phyloP scores from a whole-genome alignment of 2,888 invertebrate species.

The Andrena trimmerana region DNA sequence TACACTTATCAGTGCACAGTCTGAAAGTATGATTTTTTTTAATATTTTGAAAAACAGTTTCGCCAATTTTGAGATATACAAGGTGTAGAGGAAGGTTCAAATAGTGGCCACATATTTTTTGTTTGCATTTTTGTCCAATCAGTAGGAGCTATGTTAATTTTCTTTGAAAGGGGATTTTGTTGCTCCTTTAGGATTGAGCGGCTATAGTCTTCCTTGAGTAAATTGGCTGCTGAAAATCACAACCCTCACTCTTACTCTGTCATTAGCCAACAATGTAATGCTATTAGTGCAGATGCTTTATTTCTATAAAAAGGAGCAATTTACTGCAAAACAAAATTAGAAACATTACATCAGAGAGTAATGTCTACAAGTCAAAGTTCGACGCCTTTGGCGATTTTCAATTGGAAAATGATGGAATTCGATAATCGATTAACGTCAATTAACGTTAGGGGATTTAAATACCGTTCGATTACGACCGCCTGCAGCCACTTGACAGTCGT shows the following conservation, averaged over 20 bases:
- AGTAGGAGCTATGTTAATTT: background rate
- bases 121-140: background rate
- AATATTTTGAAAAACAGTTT: background rate
- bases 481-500: constrained; percentile 7
- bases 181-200: background rate
- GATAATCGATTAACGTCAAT: constrained; percentile 26
- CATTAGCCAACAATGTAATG: too few species aligned
- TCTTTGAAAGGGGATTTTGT: background rate
- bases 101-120: background rate
- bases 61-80: background rate
- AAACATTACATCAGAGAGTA: background rate
- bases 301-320: background rate
- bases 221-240: background rate
- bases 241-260: background rate
- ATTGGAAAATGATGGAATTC: background rate
- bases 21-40: background rate
- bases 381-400: background rate
- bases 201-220: background rate
- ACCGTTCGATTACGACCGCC: constrained; percentile 28
- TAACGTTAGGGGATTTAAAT: constrained; percentile 15
- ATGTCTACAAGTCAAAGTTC: background rate
- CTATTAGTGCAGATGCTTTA: background rate
- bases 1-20: too few species aligned
- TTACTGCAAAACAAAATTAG: background rate
- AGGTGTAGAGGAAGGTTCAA: background rate